These are phyloP conservation scores for Sterrhoptilus dennistouni DNA, from an alignment of 2,113 vertebrate species.

Conservation along the genomic window DNA sequence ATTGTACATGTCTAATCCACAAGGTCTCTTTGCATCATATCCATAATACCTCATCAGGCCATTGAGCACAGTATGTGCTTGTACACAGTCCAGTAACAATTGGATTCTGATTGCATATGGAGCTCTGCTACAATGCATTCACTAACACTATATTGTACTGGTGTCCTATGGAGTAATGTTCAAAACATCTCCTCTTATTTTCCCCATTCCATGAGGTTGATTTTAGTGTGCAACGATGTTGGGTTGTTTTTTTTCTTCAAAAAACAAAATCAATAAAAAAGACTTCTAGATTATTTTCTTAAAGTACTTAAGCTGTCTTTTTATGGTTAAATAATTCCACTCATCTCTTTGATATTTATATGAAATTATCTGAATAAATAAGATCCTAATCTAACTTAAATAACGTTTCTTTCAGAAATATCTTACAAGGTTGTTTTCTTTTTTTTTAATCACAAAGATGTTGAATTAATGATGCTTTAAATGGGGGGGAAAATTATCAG, in stretches of 20 bases:
- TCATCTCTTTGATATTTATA: slow-evolving; percentile 68
- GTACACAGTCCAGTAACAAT: slow-evolving; percentile 84
- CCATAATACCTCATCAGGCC: slow-evolving; percentile 86
- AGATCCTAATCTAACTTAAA: slow-evolving; percentile 74
- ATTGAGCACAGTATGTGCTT: slow-evolving; percentile 93
- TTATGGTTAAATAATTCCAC: slow-evolving; percentile 72
- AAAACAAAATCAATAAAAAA: background rate
- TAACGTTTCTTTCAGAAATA: slow-evolving; percentile 63
- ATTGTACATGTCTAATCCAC: slow-evolving; percentile 75
- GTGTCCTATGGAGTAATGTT: slow-evolving; percentile 80
- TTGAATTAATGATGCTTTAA: slow-evolving; percentile 82
- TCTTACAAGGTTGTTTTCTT: slow-evolving; percentile 56
- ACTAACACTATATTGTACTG: slow-evolving; percentile 74
- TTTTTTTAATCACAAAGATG: slow-evolving; percentile 43
- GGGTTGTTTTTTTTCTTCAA: background rate
- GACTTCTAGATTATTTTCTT: slow-evolving; percentile 51
- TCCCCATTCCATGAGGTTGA: slow-evolving; percentile 75
- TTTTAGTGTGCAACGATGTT: slow-evolving; percentile 61
- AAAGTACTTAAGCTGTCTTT: slow-evolving; percentile 47
- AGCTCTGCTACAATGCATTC: slow-evolving; percentile 76
- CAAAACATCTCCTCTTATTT: slow-evolving; percentile 80
- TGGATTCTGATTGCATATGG: slow-evolving; percentile 82
- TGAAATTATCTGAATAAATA: slow-evolving; percentile 76
- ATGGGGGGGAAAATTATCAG: slow-evolving; percentile 68
- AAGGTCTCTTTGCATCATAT: slow-evolving; percentile 77